Evolutionary conservation across 2,113 vertebrate genomes (phyloP).

Genomic region (Anguilla rostrata): DNA sequence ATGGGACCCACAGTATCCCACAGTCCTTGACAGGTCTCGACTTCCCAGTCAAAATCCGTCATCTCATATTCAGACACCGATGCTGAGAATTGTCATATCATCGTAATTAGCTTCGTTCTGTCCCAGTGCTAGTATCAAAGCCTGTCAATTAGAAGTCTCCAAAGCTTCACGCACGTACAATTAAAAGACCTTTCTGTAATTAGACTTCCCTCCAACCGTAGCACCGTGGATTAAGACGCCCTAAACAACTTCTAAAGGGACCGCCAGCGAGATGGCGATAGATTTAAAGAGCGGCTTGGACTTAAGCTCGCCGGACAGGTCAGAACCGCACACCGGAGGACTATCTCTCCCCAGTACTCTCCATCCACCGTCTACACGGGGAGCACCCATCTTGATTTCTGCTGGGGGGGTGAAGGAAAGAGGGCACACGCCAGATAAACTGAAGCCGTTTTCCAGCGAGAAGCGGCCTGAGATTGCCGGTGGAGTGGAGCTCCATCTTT

Average conservation of each 20-base stretch:
- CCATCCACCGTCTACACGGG: slow-evolving; percentile 49
- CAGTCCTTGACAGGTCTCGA: too few species aligned
- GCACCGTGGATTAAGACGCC: background rate
- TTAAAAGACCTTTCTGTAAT: background rate
- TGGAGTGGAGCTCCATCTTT: slow-evolving; percentile 60
- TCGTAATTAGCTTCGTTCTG: background rate
- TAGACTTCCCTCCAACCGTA: background rate
- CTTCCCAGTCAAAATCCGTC: background rate
- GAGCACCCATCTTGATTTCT: slow-evolving; percentile 63
- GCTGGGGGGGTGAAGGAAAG: slow-evolving; percentile 49
- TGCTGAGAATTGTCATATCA: background rate
- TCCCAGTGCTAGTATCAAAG: background rate
- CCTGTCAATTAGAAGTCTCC: background rate
- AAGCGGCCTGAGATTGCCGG: slow-evolving; percentile 35
- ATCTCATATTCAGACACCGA: background rate
- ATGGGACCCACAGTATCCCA: background rate
- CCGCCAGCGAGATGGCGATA: background rate
- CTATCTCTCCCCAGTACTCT: slow-evolving; percentile 47
- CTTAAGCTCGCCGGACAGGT: slow-evolving; percentile 40
- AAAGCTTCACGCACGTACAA: background rate
- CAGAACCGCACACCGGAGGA: slow-evolving; percentile 40
- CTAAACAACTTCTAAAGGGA: background rate
- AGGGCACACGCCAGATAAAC: slow-evolving; percentile 24
- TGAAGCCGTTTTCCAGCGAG: slow-evolving; percentile 25
- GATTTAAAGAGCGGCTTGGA: background rate